These are phyloP conservation scores for Homarus americanus DNA, from an alignment of 1,140 invertebrate species.

Conservation along the genomic window DNA sequence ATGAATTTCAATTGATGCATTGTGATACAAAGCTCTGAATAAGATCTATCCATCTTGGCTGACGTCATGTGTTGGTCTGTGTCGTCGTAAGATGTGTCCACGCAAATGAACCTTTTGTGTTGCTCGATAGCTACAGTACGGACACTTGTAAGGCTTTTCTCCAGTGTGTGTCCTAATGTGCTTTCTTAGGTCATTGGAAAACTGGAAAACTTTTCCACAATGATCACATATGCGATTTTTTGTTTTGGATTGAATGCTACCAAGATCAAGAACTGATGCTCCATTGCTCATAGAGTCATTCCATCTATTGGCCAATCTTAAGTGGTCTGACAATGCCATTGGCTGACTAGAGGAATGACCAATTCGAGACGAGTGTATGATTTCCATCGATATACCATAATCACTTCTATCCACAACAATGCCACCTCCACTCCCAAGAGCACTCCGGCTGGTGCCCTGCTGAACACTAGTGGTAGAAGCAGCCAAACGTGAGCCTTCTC, in stretches of 20 bases:
- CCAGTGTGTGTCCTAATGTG: conserved; percentile 62
- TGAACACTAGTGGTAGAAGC: conserved; percentile 39
- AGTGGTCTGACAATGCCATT: conserved; percentile 22
- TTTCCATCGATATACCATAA: conserved; percentile 39
- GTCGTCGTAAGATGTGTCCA: conserved; percentile 58
- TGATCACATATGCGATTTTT: conserved; percentile 57
- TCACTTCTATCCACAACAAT: conserved; percentile 26
- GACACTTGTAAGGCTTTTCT: conserved; percentile 63
- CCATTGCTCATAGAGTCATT: conserved; percentile 24
- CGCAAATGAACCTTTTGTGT: conserved; percentile 64
- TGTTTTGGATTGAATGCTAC: conserved; percentile 31
- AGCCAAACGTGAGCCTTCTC: conserved; percentile 46
- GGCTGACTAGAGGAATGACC: conserved; percentile 41
- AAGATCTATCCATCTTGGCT: conserved; percentile 34
- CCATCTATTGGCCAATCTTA: conserved; percentile 40
- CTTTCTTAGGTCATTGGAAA: conserved; percentile 57
- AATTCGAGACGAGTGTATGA: neutral
- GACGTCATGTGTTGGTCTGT: conserved; percentile 31
- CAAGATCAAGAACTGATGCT: conserved; percentile 27
- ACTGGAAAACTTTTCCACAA: conserved; percentile 64
- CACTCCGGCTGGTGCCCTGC: conserved; percentile 29
- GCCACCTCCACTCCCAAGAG: conserved; percentile 32
- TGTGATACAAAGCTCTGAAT: neutral
- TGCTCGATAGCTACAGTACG: conserved; percentile 62
- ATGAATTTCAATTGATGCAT: conserved; percentile 1